Evolutionary conservation across 2,113 vertebrate species (phyloP), one percentile per base, ranked within the genome.

Genomic region (Grus americana): DNA sequence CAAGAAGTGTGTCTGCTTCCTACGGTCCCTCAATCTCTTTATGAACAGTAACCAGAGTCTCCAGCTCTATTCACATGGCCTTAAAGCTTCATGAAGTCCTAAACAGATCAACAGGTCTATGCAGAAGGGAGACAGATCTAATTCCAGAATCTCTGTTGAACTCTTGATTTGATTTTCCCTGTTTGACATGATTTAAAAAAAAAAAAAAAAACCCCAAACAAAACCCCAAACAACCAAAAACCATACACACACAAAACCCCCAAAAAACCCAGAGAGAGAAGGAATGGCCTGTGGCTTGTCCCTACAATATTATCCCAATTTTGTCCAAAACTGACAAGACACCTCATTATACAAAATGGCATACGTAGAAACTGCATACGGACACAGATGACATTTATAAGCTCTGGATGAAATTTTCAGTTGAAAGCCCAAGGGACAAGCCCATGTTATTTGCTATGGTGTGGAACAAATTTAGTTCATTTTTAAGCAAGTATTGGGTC

Each of bases 351-450:
- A 83, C 16, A 74, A 78, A 89, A 54, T 27, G 71, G 58, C 72
- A 84, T 22, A 21, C 29, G 26, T 54, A 93, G 19, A 86, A 91
- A 91, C 40, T 71, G 36, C 75, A 92, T 11, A 73, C 24, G 62
- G 70, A 86, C 68, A 76, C n/a, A 76, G 36, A 18, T 89, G 50
- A 95, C 49, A 91, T 95, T 97, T 59, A 75, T 68, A 94, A 83
- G 15, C 42, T 78, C 49, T 47, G 78, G 18, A 58, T n/a, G 66
- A 93, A 93, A 61, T 82, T 91, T 89, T 80, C 83, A 36, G 19
- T 67, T 27, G 54, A 68, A 92, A 92, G 24, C 96, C 91, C 92
- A 66, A 30, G 91, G 88, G 97, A 94, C 11, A 55, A 95, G 46
- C 23, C 79, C 44, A 50, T 11, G 36, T 44, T 96, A 81, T 91